phyloP scores from a whole-genome alignment of 2,888 invertebrate genomes.

The Drosophila longiperda region DNA sequence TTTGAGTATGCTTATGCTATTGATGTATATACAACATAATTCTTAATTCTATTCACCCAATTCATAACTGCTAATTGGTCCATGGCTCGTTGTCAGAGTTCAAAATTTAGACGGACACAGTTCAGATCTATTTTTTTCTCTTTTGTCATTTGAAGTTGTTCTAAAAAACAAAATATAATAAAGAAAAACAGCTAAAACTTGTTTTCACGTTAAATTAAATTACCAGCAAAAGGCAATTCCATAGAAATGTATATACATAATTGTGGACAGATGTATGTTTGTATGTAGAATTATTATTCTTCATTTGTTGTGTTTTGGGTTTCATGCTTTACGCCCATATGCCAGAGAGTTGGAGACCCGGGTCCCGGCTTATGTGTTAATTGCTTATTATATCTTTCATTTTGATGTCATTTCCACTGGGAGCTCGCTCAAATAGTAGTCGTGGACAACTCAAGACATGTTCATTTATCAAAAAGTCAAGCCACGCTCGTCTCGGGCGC shows the following conservation, averaged over 20 bases:
- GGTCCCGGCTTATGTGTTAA: conserved; percentile 66
- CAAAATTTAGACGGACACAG: conserved; percentile 37
- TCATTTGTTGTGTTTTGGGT: conserved; percentile 30
- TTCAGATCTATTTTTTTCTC: conserved; percentile 44
- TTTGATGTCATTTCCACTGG: conserved; percentile 69
- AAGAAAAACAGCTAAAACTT: conserved; percentile 49
- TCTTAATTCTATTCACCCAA: conserved; percentile 41
- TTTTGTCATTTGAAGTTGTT: conserved; percentile 56
- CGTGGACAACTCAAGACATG: conserved; percentile 55
- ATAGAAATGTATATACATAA: conserved; percentile 51
- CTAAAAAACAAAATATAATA: conserved; percentile 39
- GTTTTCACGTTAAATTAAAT: conserved; percentile 77
- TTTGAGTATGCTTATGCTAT: background rate
- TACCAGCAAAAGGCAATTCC: conserved; percentile 73
- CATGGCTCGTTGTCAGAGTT: conserved; percentile 48
- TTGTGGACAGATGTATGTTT: conserved; percentile 26
- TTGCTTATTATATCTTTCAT: conserved; percentile 78
- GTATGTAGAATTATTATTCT: conserved; percentile 27
- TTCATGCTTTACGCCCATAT: conserved; percentile 70
- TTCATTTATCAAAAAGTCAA: conserved; percentile 79
- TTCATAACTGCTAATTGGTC: conserved; percentile 63
- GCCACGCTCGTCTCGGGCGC: conserved; percentile 69
- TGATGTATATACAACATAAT: background rate
- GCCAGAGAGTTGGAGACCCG: conserved; percentile 36
- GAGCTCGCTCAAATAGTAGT: conserved; percentile 31